These are phyloP conservation scores for Sula dactylatra DNA, from an alignment of 2,113 vertebrate species.

Conservation along the genomic window DNA sequence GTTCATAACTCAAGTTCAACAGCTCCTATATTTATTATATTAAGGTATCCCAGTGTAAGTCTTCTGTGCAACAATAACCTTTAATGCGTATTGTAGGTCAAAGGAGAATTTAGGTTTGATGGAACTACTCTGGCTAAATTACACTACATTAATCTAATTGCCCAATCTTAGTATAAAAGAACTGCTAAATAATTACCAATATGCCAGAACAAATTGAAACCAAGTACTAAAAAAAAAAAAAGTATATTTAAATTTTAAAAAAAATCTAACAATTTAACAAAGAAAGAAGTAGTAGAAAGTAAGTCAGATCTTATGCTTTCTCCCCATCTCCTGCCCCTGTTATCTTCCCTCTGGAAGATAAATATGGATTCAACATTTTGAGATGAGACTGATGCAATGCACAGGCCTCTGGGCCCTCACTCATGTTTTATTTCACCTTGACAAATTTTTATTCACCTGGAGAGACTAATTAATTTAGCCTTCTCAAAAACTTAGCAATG, in stretches of 20 bases:
- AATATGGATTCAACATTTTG: not conserved
- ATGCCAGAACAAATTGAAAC: not conserved
- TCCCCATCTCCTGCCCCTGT: fast-evolving
- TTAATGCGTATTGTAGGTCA: not conserved
- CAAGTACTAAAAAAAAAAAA: not conserved
- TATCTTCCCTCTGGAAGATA: not conserved
- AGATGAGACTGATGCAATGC: not conserved
- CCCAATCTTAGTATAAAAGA: not conserved
- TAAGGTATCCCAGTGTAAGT: not conserved
- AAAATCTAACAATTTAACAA: not conserved
- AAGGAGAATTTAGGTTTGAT: not conserved
- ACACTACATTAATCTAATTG: not conserved
- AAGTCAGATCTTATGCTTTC: not conserved
- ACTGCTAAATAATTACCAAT: not conserved
- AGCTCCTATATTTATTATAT: not conserved
- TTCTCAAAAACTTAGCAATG: not conserved
- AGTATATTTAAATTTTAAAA: no score
- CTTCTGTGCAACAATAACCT: not conserved
- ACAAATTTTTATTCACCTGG: not conserved
- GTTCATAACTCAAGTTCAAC: not conserved
- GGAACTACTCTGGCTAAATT: not conserved
- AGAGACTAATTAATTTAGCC: not conserved
- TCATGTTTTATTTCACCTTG: not conserved
- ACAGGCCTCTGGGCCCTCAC: not conserved
- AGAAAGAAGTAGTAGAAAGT: not conserved